Evolutionary conservation across 2,113 vertebrate species (phyloP), one percentile per base, ranked within the genome.

Genomic region (Nothobranchius furzeri): DNA sequence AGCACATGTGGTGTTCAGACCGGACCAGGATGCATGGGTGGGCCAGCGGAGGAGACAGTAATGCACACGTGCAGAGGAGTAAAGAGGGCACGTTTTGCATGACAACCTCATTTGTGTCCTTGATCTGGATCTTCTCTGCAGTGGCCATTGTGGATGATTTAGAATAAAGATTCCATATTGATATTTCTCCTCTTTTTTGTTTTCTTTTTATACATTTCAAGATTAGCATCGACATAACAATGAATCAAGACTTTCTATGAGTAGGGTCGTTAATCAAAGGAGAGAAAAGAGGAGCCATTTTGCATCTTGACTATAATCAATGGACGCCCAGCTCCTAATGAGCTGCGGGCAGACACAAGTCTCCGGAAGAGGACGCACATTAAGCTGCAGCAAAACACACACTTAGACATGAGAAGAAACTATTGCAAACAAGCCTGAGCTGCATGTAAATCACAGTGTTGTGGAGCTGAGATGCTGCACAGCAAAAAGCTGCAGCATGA

Each of bases 241-340:
- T 10, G 3, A 70, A 79, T 76, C 59, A 15, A 58, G 73, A 59
- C 49, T 53, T 70, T 57, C 14, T 66, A 17, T 9, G 1, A 11
- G 52, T 59, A 49, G 58, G 7, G 36, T 72, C 52, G 81, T 84
- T 60, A 75, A 78, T 86, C 77, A 84, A 65, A 76, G 42, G 12
- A 46, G 71, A 65, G 50, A 79, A 61, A 72, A 70, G 20, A 74
- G 8, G 52, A 42, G 63, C 9, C 0, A 35, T 69, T 70, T 78
- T 62, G 1, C 63, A 47, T 62, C 79, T 70, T 45, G 71, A 67
- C 77, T 70, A 70, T 68, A 85, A 88, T 85, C 84, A 83, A 83
- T 83, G 62, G 69, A 57, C 8, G 37, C 55, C 9, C 8, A 0
- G 64, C 35, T 20, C 9, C 56, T 81, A 78, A 88, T 70, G 67